Conservation (phyloP, 2,797 vertebrate genomes). For the Enteromius afrohamiltoni region DNA sequence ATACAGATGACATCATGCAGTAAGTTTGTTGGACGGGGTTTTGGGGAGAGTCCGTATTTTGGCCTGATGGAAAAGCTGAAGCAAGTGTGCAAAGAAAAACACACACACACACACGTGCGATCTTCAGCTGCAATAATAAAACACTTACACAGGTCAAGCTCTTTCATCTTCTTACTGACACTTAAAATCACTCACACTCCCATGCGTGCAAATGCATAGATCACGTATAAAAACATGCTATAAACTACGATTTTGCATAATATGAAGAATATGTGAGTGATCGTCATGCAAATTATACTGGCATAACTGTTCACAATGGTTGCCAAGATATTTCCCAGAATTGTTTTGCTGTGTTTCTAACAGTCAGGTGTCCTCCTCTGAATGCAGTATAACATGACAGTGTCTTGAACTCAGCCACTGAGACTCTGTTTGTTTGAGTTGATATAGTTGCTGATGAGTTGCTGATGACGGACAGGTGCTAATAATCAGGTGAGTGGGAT, state of each 20-base stretch:
- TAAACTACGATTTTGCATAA: neutral
- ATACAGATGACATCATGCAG: slow-evolving; percentile 70
- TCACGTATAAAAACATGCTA: neutral
- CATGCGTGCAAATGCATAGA: neutral
- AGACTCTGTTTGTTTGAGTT: too few species aligned
- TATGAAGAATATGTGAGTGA: neutral
- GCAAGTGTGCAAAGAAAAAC: slow-evolving; percentile 47
- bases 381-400: neutral
- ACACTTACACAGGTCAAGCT: slow-evolving; percentile 51
- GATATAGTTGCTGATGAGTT: too few species aligned
- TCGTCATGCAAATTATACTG: neutral
- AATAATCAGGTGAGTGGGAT: too few species aligned
- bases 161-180: slow-evolving; percentile 45
- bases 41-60: slow-evolving; percentile 50
- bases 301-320: neutral
- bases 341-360: neutral
- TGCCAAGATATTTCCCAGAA: neutral
- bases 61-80: slow-evolving; percentile 58
- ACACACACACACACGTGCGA: slow-evolving; percentile 36
- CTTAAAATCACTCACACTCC: slow-evolving; percentile 41
- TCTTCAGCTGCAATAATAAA: slow-evolving; percentile 63
- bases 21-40: slow-evolving; percentile 54
- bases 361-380: neutral
- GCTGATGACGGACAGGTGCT: too few species aligned
- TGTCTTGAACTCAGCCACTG: too few species aligned